phyloP scores from a whole-genome alignment of 2,888 invertebrate genomes.

The Graphium colonna region DNA sequence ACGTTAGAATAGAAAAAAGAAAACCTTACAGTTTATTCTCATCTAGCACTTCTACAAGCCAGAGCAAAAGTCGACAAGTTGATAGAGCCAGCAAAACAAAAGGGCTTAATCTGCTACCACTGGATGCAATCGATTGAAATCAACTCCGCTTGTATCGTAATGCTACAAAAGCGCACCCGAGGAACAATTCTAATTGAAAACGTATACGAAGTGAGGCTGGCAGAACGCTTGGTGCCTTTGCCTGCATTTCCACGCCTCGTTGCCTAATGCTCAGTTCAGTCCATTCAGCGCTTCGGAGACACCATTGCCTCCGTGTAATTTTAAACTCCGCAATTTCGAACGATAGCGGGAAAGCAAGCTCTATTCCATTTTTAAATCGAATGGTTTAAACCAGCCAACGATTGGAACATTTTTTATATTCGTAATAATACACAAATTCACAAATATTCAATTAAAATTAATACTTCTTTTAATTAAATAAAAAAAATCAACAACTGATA shows the following conservation, averaged over 20 bases:
- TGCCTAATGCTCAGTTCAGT: slow-evolving; percentile 18
- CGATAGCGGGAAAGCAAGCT: background rate
- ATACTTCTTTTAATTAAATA: background rate
- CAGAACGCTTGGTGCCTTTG: slow-evolving; percentile 17
- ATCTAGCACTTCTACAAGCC: too few species aligned
- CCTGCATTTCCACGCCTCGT: slow-evolving; percentile 16
- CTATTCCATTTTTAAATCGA: background rate
- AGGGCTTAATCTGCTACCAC: background rate
- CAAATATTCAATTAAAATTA: background rate
- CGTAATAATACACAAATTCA: too few species aligned
- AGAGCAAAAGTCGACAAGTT: background rate
- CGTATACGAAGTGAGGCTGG: slow-evolving; percentile 10
- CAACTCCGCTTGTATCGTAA: slow-evolving; percentile 11
- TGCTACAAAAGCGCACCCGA: slow-evolving; percentile 16
- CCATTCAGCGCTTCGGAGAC: slow-evolving; percentile 22
- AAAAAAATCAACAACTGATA: background rate
- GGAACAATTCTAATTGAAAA: slow-evolving; percentile 21
- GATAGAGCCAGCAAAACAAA: background rate
- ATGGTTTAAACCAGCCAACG: too few species aligned
- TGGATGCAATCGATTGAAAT: slow-evolving; percentile 12
- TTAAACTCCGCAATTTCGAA: slow-evolving; percentile 2
- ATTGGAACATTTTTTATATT: too few species aligned
- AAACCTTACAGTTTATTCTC: too few species aligned
- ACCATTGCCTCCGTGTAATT: slow-evolving; percentile 4
- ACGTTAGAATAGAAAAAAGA: too few species aligned